Evolutionary conservation across 2,113 vertebrate species (phyloP).

Genomic region (Prolemur simus): DNA sequence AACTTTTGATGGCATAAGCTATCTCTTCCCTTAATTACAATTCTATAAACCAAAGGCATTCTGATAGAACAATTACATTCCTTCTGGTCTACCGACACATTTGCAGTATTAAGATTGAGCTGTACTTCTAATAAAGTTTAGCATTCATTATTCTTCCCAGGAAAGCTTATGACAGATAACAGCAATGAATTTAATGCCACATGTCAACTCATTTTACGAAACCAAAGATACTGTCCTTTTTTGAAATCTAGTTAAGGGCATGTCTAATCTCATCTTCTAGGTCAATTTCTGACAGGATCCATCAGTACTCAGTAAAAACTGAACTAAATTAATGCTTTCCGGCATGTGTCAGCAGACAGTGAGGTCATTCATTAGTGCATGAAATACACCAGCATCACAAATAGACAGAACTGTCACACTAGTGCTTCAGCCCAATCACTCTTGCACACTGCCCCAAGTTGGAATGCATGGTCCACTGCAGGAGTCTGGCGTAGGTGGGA

Average conservation of each 20-base stretch:
- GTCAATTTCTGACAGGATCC: conserved; percentile 4
- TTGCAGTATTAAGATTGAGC: conserved; percentile 51
- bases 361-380: not conserved
- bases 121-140: conserved; percentile 68
- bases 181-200: conserved; percentile 54
- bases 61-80: conserved; percentile 61
- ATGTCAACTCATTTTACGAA: conserved; percentile 62
- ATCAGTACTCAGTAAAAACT: conserved; percentile 31
- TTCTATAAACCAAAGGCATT: conserved; percentile 44
- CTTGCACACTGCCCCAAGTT: not conserved
- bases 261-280: conserved; percentile 57
- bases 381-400: not conserved
- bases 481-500: not conserved
- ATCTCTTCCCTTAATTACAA: conserved; percentile 61
- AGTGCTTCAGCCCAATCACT: not conserved
- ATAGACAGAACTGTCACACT: not conserved
- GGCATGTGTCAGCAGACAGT: conserved; percentile 8
- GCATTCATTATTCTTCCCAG: conserved; percentile 44
- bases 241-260: conserved; percentile 60
- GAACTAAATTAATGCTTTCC: conserved; percentile 41
- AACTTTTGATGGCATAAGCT: conserved; percentile 10
- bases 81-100: conserved; percentile 31
- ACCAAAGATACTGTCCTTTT: conserved; percentile 46
- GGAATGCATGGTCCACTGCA: not conserved
- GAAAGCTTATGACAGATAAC: conserved; percentile 59